Evolutionary conservation across 2,888 invertebrate genomes (phyloP).

Genomic region (Eupithecia pulchellata): DNA sequence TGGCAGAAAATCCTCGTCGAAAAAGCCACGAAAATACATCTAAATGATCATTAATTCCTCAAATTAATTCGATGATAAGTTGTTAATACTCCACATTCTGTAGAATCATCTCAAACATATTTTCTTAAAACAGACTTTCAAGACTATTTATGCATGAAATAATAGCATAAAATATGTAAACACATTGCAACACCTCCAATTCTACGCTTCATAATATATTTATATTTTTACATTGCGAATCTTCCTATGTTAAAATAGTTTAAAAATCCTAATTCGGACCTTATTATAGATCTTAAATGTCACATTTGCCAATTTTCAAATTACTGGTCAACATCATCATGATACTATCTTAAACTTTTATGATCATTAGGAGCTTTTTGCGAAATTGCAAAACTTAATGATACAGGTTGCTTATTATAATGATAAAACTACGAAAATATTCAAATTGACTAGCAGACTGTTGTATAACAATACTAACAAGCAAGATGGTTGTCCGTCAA

Average conservation of each 20-base stretch:
- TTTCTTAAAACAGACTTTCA: neutral
- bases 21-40: too few relatives aligned
- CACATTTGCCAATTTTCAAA: neutral
- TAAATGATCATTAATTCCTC: too few relatives aligned
- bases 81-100: too few relatives aligned
- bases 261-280: too few relatives aligned
- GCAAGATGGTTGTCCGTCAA: constrained; percentile 41
- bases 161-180: too few relatives aligned
- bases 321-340: neutral
- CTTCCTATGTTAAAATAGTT: too few relatives aligned
- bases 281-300: neutral
- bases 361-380: constrained; percentile 12
- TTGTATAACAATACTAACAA: constrained; percentile 55
- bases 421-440: constrained; percentile 3
- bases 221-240: too few relatives aligned
- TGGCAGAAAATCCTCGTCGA: too few relatives aligned
- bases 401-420: neutral
- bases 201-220: too few relatives aligned
- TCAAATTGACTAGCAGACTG: constrained; percentile 4
- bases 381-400: constrained; percentile 6
- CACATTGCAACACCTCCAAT: too few relatives aligned
- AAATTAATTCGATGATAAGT: too few relatives aligned
- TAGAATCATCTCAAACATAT: too few relatives aligned
- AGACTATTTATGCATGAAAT: neutral
- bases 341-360: neutral